phyloP scores from a whole-genome alignment of 1,140 invertebrate genomes.

The roundworm (Caenorhabditis elegans) region WBcel235 BX284606.5:14837501-14838000 shows the following conservation, averaged over 20 bases:
- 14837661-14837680: no score
- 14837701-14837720: no score
- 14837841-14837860: constrained; percentile 60
- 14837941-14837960: constrained; percentile 58
- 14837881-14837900: no score
- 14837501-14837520: no score
- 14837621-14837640: no score
- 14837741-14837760: constrained; percentile 65
- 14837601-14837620: no score
- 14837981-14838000: constrained; percentile 55
- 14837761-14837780: constrained; percentile 56
- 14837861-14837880: constrained; percentile 55
- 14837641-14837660: no score
- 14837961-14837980: constrained; percentile 59
- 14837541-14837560: no score
- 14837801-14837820: neutral
- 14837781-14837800: constrained; percentile 45
- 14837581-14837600: no score
- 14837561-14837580: no score
- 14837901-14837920: constrained; percentile 57
- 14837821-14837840: constrained; percentile 49
- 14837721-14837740: constrained; percentile 54
- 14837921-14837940: constrained; percentile 65
- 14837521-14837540: no score
- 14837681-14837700: no score